Conservation (phyloP, 2,113 vertebrate genomes). For the Struthio camelus region DNA sequence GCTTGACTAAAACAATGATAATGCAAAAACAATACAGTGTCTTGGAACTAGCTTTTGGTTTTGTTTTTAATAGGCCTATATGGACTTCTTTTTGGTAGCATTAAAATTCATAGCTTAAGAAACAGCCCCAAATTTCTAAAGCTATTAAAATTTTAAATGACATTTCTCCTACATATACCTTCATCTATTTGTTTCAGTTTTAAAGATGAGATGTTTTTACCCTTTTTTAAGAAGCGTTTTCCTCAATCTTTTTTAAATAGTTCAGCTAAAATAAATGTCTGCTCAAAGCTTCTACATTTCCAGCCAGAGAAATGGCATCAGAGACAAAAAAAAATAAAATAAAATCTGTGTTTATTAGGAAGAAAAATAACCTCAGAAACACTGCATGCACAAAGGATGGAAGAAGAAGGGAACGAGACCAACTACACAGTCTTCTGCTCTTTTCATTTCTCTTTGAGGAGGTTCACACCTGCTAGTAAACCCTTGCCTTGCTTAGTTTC, state of each 20-base stretch:
- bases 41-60: not conserved
- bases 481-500: not conserved
- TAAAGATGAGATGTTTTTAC: not conserved
- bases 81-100: not conserved
- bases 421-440: not conserved
- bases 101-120: not conserved
- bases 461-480: not conserved
- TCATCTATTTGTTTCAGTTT: not conserved
- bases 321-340: not conserved
- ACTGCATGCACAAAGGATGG: not conserved
- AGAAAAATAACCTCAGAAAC: not conserved
- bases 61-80: not conserved
- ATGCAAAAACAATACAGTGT: not conserved
- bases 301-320: not conserved
- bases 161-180: not conserved
- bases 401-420: not conserved
- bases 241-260: not conserved
- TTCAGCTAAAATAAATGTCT: constrained; percentile 10
- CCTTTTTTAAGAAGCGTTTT: constrained; percentile 8
- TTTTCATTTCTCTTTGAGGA: not conserved
- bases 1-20: constrained; percentile 18
- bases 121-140: not conserved
- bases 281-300: constrained; percentile 22
- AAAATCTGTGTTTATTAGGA: not conserved
- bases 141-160: not conserved